Percentiles rank a stretch among this genome's conserved stretches.
Evolutionary conservation across 2,797 vertebrate genomes (phyloP).

Genomic region (Myripristis jacobus): DNA sequence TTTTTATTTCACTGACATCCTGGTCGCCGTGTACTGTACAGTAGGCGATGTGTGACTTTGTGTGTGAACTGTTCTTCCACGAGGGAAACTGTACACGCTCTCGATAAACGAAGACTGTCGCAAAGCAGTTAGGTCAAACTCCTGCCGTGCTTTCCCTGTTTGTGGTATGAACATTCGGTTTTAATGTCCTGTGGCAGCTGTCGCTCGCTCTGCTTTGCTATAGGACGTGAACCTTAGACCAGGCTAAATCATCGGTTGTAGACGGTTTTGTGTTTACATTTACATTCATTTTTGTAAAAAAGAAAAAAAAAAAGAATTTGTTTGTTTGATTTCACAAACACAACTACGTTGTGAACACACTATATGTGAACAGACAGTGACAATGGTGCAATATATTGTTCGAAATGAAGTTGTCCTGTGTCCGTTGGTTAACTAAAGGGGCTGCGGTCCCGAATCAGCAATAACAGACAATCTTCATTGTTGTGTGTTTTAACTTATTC

Average conservation of each 20-base stretch:
- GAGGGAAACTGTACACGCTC: conserved; percentile 50
- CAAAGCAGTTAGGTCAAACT: conserved; percentile 32
- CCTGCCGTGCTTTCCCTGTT: conserved; percentile 29
- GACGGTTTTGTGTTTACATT: conserved; percentile 59
- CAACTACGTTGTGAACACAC: conserved; percentile 76
- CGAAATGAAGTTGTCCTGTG: conserved; percentile 81
- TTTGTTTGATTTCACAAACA: conserved; percentile 66
- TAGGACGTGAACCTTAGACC: conserved; percentile 31
- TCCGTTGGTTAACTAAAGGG: conserved; percentile 80
- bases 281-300: conserved; percentile 31
- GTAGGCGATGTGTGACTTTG: conserved; percentile 40
- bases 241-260: conserved; percentile 53
- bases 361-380: conserved; percentile 85
- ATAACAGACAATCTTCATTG: conserved; percentile 86
- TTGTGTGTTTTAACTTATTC: conserved; percentile 76
- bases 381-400: conserved; percentile 86
- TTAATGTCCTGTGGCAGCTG: conserved; percentile 17
- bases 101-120: conserved; percentile 47
- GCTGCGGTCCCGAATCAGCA: conserved; percentile 79
- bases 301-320: conserved; percentile 27
- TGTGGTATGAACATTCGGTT: conserved; percentile 34
- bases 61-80: conserved; percentile 70
- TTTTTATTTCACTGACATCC: conserved; percentile 50
- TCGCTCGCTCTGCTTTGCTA: conserved; percentile 34
- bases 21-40: conserved; percentile 31